Base-by-base conservation (phyloP, 2,888 invertebrate genomes). In the Embidobia sp. region DNA sequence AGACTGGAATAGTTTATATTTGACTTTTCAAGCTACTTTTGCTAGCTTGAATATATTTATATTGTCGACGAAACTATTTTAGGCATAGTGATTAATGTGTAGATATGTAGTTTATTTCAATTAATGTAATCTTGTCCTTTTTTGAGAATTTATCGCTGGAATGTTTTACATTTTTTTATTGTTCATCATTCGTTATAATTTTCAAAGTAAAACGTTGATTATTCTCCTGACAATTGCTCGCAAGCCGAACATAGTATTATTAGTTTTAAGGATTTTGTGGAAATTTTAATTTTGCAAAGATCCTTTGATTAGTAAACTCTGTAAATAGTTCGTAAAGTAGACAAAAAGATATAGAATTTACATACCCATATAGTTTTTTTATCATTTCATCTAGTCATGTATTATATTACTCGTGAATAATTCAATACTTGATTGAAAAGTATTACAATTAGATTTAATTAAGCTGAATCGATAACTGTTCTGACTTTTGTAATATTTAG, bases 311-410 rank as follows among this genome's bases (percentile, higher is more conserved):
- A 44, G 6, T 69, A 33, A 51, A 51, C 27, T 70, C 27, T 70
- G 63, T 63, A 63, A 27, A 72, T 72, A 72, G 55, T 16, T 49
- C 31, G 31, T 61, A 31, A 46, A 46, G 15, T 61, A 55, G 64
- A 53, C 10, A 22, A 22, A 46, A 15, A 29, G 33, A 33, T 11
- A 37, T 44, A 61, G 26, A 7, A 61, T 40, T 40, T 53, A 61
- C 22, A 31, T 37, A 4, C 53, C 46, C 11, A 29, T 3, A 53
- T 37, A 61, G 19, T 26, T 53, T 63, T 72, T 57, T 44, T n/a
- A n/a, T 44, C 63, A 55, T 40, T 22, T 55, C 63, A 55, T 72
- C 72, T 72, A 72, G 72, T 72, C 72, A 63, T 53, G 19, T 48
- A 29, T 27, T 55, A 70, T 44, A 61, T 51, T 27, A n/a, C 26